Percentiles rank a stretch among this genome's conserved stretches.
phyloP scores from a whole-genome alignment of 2,797 vertebrate species.

The Enteromius mattozi region DNA sequence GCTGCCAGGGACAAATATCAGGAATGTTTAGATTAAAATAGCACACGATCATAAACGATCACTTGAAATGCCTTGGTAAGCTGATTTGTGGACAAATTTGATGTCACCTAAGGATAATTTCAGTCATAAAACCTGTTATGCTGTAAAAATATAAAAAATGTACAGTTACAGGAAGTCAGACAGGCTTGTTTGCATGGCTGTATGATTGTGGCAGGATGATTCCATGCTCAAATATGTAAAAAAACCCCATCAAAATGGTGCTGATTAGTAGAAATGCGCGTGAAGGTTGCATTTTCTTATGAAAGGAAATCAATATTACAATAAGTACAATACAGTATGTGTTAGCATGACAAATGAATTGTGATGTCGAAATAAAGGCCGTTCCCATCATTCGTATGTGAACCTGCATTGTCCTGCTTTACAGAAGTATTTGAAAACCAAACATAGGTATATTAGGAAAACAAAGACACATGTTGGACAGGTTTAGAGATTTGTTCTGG shows the following conservation, averaged over 20 bases:
- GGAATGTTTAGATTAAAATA: constrained; percentile 91
- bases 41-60: constrained; percentile 80
- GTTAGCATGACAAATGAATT: constrained; percentile 56
- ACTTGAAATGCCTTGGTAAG: constrained; percentile 22
- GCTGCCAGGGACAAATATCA: constrained; percentile 86
- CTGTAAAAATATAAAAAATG: not conserved
- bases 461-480: constrained; percentile 50
- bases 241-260: not conserved
- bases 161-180: not conserved
- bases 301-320: constrained; percentile 15
- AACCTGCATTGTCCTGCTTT: constrained; percentile 27
- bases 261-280: not conserved
- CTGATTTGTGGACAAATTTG: not conserved
- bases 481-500: constrained; percentile 43
- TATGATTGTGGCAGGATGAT: not conserved
- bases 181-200: not conserved
- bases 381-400: constrained; percentile 26
- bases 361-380: constrained; percentile 49
- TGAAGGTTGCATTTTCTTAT: not conserved
- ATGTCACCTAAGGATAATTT: not conserved
- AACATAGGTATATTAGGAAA: constrained; percentile 41
- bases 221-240: not conserved
- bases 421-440: constrained; percentile 49
- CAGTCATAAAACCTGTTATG: not conserved
- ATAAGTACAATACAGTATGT: constrained; percentile 32